Base-by-base conservation (phyloP, 1,140 invertebrate genomes). In the Heliconius hermathena region DNA sequence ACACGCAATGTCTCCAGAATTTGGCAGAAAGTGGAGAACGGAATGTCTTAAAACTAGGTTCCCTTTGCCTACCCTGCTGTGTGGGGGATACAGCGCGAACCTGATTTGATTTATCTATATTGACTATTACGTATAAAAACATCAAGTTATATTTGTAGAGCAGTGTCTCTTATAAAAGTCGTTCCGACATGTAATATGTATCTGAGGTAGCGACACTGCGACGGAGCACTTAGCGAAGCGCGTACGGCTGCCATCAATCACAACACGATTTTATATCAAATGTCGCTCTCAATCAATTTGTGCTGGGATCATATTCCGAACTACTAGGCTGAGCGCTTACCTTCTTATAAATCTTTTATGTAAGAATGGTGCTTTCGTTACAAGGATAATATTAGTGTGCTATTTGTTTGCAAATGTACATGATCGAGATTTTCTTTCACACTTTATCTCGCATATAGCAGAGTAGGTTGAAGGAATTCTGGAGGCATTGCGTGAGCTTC, bases 251-350 rank as follows among this genome's bases (percentile, higher is more conserved):
- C 87, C 93, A 94, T 94, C 93, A 93, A 94, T 94, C 93, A 94
- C 91, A 92, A 93, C 91, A 90, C 93, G 90, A 92, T 94, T 93
- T 93, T 93, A 94, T 94, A 94, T 94, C 93, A 94, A 94, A 93
- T 94, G 93, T 93, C 93, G 90, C 91, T 93, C 89, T 94, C 93
- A 93, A 94, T 93, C 93, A 94, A 94, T 94, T 94, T 94, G 91
- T 92, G 90, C 87, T 82, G 79, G 87, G 90, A 92, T 93, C 91
- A 91, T 90, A 85, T 94, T 94, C 86, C 91, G 80, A 81, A 86
- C 85, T 83, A 85, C 85, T 83, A 82, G 80, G 84, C 77, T 83
- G 84, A 87, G 83, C 85, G 84, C 77, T 83, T 84, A 87, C 84
- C 86, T 88, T 78, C 85, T 87, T 84, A 84, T 82, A 85, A 82